Evolutionary conservation across 1,140 invertebrate genomes (phyloP).

Genomic region (Lordiphosa collinella): DNA sequence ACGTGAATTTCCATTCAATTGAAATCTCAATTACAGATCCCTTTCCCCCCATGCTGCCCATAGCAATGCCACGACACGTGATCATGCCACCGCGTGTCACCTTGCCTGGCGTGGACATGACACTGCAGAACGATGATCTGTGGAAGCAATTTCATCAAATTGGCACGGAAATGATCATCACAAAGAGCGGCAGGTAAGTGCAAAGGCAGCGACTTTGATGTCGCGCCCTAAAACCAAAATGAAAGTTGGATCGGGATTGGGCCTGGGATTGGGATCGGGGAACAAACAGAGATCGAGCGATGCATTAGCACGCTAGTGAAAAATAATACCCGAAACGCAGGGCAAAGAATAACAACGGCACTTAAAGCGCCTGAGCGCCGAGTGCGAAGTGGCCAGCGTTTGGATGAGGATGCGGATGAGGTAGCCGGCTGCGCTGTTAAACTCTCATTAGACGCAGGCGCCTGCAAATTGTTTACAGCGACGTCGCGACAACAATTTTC

Average conservation of each 20-base stretch:
- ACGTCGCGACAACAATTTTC: slow-evolving; percentile 74
- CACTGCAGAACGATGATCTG: slow-evolving; percentile 92
- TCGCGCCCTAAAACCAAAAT: not conserved
- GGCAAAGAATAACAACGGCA: slow-evolving; percentile 61
- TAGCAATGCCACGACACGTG: slow-evolving; percentile 66
- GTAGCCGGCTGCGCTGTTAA: slow-evolving; percentile 46
- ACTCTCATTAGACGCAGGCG: slow-evolving; percentile 74
- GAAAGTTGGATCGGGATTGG: not conserved
- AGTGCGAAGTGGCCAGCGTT: slow-evolving; percentile 21
- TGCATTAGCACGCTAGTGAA: slow-evolving; percentile 67
- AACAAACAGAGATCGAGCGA: slow-evolving; percentile 21
- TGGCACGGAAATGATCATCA: slow-evolving; percentile 99
- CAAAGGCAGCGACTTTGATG: not conserved
- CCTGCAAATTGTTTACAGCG: slow-evolving; percentile 78
- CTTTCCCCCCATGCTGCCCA: slow-evolving; percentile 68
- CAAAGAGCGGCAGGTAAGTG: slow-evolving; percentile 95
- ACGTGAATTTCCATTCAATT: slow-evolving; percentile 7
- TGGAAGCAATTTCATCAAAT: slow-evolving; percentile 98
- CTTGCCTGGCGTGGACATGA: slow-evolving; percentile 79
- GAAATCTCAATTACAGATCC: slow-evolving; percentile 45
- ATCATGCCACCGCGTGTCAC: slow-evolving; percentile 71
- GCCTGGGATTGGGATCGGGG: not conserved
- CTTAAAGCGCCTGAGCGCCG: slow-evolving; percentile 49
- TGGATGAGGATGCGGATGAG: slow-evolving; percentile 8
- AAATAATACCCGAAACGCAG: slow-evolving; percentile 54